Evolutionary conservation across 2,888 invertebrate species (phyloP).

Genomic region (Adelphocoris suturalis): DNA sequence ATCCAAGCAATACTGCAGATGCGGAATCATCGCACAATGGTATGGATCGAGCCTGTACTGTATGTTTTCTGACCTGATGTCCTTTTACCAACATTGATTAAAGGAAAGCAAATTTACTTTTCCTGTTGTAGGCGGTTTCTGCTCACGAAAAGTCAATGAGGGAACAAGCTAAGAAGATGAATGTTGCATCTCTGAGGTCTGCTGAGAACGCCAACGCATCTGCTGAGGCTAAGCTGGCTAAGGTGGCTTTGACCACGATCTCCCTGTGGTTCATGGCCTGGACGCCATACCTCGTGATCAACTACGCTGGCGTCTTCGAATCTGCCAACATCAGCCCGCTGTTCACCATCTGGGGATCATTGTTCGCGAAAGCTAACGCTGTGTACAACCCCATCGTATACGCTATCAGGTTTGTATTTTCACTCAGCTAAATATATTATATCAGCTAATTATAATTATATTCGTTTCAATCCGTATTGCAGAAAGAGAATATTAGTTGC

Average conservation of each 20-base stretch:
- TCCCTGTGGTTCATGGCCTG: slow-evolving; percentile 92
- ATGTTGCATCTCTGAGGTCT: slow-evolving; percentile 91
- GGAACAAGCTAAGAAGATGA: slow-evolving; percentile 96
- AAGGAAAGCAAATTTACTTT: background rate
- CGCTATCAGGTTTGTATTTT: slow-evolving; percentile 86
- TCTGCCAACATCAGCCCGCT: slow-evolving; percentile 87
- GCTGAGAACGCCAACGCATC: slow-evolving; percentile 88
- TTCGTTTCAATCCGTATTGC: no score
- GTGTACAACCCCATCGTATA: slow-evolving; percentile 95
- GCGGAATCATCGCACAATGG: no score
- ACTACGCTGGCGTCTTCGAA: slow-evolving; percentile 89
- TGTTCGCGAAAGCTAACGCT: slow-evolving; percentile 95
- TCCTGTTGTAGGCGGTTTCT: slow-evolving; percentile 84
- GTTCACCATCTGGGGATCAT: slow-evolving; percentile 92
- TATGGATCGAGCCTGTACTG: no score
- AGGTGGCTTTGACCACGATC: slow-evolving; percentile 94
- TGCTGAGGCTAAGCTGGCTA: slow-evolving; percentile 92
- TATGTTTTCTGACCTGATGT: no score
- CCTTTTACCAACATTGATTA: no score
- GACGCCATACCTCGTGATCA: slow-evolving; percentile 93
- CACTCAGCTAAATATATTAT: no score
- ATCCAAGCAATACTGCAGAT: no score
- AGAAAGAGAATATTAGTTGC: no score
- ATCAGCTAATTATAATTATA: no score
- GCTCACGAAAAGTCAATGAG: slow-evolving; percentile 92